phyloP scores from a whole-genome alignment of 2,888 invertebrate species.

The Blomia tropicalis region DNA sequence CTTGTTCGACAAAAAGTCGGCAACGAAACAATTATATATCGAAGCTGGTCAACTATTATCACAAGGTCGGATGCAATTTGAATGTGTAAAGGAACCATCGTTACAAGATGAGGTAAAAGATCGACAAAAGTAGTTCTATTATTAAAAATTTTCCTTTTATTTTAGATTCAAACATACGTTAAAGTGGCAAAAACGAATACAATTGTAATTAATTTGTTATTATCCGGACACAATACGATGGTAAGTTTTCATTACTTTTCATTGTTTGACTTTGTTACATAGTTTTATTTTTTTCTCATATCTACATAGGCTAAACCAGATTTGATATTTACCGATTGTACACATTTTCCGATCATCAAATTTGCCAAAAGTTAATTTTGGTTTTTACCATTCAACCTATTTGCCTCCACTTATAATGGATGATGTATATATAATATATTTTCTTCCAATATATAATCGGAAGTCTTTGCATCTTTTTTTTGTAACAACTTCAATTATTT shows the following conservation, averaged over 20 bases:
- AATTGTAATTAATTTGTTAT: conserved; percentile 76
- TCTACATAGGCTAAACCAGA: conserved; percentile 27
- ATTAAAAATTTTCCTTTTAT: neutral
- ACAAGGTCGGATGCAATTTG: conserved; percentile 67
- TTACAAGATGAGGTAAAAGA: conserved; percentile 49
- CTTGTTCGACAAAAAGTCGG: conserved; percentile 23
- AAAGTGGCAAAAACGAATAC: conserved; percentile 90
- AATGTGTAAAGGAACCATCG: conserved; percentile 58
- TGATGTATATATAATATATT: too few relatives aligned
- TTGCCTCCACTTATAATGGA: neutral
- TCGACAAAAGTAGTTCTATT: too few relatives aligned
- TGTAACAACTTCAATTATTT: too few relatives aligned
- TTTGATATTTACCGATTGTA: conserved; percentile 28
- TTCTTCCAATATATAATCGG: too few relatives aligned
- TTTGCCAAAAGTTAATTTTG: conserved; percentile 22
- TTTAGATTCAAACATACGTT: conserved; percentile 42
- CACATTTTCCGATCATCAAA: conserved; percentile 29
- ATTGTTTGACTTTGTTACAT: neutral
- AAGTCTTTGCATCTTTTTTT: too few relatives aligned
- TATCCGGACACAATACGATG: conserved; percentile 78
- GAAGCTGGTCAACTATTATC: conserved; percentile 81
- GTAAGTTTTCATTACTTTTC: conserved; percentile 40
- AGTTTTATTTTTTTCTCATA: conserved; percentile 2
- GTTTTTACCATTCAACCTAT: neutral
- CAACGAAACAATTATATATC: conserved; percentile 45